Percentiles rank a stretch among this genome's conserved stretches.
phyloP scores from a whole-genome alignment of 2,797 vertebrate species.

The Xiphorhynchus erythropygius region DNA sequence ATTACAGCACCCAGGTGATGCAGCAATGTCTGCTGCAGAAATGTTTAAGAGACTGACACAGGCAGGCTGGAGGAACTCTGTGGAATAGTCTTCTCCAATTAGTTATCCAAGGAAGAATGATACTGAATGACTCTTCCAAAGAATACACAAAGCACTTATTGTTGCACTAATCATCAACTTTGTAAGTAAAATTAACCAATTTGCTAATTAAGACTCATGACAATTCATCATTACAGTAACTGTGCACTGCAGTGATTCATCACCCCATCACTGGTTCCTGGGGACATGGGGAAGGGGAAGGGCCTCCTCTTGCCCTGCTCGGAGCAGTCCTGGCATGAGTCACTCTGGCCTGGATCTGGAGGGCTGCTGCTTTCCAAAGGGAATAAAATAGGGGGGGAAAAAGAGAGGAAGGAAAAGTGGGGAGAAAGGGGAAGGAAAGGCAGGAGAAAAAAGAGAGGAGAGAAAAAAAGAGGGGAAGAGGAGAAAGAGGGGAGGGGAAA shows the following conservation, averaged over 20 bases:
- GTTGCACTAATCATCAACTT: background rate
- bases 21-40: background rate
- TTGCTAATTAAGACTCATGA: constrained; percentile 38
- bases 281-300: background rate
- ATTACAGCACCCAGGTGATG: background rate
- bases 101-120: background rate
- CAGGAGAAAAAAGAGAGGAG: background rate
- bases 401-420: background rate
- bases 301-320: background rate
- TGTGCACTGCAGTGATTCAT: background rate
- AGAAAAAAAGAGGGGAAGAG: background rate
- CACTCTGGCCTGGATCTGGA: background rate
- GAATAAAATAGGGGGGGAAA: background rate
- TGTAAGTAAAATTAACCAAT: constrained; percentile 15
- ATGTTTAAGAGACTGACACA: background rate
- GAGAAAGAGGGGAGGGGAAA: background rate
- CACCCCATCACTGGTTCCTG: accelerated
- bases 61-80: background rate
- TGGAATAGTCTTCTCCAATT: background rate
- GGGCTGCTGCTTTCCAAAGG: background rate
- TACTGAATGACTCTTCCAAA: background rate
- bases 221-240: background rate
- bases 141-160: background rate
- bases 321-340: background rate
- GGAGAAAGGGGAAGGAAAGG: no score